Conservation (phyloP, 2,113 vertebrate species). For the Gymnobelideus leadbeateri region DNA sequence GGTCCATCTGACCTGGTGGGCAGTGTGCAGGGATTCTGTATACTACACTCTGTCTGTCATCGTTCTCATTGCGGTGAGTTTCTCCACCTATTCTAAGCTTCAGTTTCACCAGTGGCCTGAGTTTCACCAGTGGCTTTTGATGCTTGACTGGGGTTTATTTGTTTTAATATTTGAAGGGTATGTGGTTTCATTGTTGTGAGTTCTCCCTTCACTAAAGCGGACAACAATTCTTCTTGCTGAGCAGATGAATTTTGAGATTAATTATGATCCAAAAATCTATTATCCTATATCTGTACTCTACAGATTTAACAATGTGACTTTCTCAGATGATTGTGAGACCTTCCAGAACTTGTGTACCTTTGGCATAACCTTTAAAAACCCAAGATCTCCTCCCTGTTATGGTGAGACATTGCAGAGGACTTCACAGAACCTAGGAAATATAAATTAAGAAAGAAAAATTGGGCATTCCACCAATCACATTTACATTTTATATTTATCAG, state of each 20-base stretch:
- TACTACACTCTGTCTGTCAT: constrained; percentile 95
- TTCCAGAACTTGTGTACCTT: not conserved
- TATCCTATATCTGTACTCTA: not conserved
- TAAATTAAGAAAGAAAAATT: not conserved
- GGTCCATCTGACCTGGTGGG: constrained; percentile 94
- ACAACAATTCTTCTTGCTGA: not conserved
- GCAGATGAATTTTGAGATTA: not conserved
- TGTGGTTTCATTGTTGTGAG: not conserved
- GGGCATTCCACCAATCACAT: not conserved
- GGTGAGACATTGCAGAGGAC: not conserved
- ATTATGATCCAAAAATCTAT: not conserved
- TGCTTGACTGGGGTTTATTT: not conserved
- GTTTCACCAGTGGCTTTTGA: not conserved
- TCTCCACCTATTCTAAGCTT: not conserved
- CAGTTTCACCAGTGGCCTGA: not conserved
- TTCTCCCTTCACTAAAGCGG: not conserved
- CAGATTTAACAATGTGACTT: not conserved
- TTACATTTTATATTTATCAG: not conserved
- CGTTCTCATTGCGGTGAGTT: constrained; percentile 94
- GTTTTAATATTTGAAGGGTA: not conserved
- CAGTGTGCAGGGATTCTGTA: constrained; percentile 95
- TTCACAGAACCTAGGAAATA: not conserved
- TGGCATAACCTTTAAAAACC: not conserved
- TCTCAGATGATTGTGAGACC: not conserved
- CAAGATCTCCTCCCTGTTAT: not conserved